phyloP scores from a whole-genome alignment of 2,888 invertebrate species.

The Nasonovia ribisnigri region DNA sequence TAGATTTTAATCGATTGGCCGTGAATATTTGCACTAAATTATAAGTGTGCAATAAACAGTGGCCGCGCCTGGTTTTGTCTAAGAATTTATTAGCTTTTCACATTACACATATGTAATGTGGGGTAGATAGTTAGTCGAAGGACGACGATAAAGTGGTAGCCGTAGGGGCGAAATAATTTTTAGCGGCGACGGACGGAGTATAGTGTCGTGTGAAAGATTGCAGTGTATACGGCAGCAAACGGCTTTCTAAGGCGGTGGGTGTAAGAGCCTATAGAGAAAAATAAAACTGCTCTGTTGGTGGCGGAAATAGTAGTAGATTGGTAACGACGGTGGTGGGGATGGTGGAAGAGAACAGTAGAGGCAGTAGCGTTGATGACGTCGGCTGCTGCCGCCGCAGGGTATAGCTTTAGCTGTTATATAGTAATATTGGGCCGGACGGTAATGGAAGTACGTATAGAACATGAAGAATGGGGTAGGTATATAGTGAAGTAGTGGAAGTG shows the following conservation, averaged over 20 bases:
- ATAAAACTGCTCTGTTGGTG: constrained; percentile 43
- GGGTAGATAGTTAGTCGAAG: not conserved
- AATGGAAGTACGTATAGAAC: constrained; percentile 38
- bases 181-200: not conserved
- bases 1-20: not conserved
- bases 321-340: constrained; percentile 67
- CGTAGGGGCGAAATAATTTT: not conserved
- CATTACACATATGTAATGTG: not conserved
- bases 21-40: no score
- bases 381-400: constrained; percentile 52
- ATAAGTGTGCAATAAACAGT: not conserved
- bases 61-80: not conserved
- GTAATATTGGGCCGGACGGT: constrained; percentile 51
- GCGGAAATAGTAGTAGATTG: constrained; percentile 67
- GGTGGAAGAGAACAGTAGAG: constrained; percentile 65
- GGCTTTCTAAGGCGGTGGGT: not conserved
- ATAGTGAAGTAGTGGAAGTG: constrained; percentile 9
- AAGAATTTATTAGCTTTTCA: constrained; percentile 11
- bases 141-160: not conserved
- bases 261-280: not conserved
- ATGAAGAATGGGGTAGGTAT: constrained; percentile 39
- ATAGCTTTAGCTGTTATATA: constrained; percentile 47
- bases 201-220: constrained; percentile 6
- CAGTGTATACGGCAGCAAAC: not conserved
- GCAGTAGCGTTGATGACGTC: constrained; percentile 48